A percentile compares a stretch with the other conserved stretches of the same genome.
phyloP scores from a whole-genome alignment of 53 echinoderm and acorn worm genomes.

The Echinometra lucunter region DNA sequence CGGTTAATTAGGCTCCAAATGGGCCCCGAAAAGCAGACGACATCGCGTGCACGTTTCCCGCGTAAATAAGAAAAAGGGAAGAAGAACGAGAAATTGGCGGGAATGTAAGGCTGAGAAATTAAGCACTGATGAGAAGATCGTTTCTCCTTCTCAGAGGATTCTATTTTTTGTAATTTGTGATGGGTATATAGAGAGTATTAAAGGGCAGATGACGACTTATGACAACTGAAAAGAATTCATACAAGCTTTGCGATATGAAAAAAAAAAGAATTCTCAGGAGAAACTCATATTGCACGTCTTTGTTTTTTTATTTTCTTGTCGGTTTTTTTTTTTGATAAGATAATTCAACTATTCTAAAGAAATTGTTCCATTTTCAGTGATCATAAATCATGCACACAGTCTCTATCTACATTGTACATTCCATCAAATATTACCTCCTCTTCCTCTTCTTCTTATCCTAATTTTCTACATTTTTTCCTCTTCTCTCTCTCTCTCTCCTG shows the following conservation, averaged over 20 bases:
- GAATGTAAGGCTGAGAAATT: constrained; percentile 44
- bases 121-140: constrained; percentile 31
- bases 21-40: constrained; percentile 39
- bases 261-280: no score
- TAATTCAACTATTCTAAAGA: no score
- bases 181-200: not conserved
- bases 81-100: constrained; percentile 37
- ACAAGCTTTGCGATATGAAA: not conserved
- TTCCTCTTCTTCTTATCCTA: not conserved
- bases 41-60: constrained; percentile 50
- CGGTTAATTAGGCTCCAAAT: constrained; percentile 65
- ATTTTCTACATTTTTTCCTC: not conserved
- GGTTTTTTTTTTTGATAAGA: no score
- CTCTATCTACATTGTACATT: no score
- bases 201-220: not conserved
- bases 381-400: no score
- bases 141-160: constrained; percentile 18
- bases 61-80: constrained; percentile 35
- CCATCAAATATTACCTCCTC: no score
- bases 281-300: no score
- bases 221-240: not conserved
- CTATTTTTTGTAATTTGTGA: constrained; percentile 26
- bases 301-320: no score
- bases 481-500: not conserved
- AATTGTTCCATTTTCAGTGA: not conserved